phyloP scores from a whole-genome alignment of 2,888 invertebrate genomes.

The Strigamia maritima region DNA sequence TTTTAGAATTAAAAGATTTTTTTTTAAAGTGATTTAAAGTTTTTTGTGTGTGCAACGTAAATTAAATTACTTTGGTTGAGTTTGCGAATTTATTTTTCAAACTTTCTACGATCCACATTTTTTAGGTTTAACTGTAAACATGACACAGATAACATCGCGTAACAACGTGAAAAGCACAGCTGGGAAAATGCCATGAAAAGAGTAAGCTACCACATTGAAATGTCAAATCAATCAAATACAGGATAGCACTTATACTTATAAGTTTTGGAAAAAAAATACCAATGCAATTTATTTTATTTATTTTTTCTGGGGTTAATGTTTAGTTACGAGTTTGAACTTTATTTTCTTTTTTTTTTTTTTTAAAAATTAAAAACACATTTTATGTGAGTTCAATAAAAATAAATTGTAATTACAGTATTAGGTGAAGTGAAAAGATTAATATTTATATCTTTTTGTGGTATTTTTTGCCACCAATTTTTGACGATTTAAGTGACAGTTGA shows the following conservation, averaged over 20 bases:
- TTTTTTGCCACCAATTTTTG: neutral
- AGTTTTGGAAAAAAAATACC: neutral
- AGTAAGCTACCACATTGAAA: neutral
- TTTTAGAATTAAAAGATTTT: too few relatives aligned
- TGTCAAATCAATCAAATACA: slow-evolving; percentile 20
- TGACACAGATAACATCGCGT: slow-evolving; percentile 11
- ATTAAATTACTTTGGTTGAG: neutral
- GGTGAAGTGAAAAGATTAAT: neutral
- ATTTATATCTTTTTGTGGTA: neutral
- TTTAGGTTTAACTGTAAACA: neutral
- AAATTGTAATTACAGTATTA: neutral
- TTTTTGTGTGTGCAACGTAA: too few relatives aligned
- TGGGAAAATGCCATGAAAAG: slow-evolving; percentile 20
- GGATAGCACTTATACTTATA: neutral
- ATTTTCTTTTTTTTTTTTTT: too few relatives aligned
- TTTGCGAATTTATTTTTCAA: neutral
- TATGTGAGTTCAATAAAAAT: neutral
- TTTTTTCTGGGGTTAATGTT: neutral
- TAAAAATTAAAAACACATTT: too few relatives aligned
- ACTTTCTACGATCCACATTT: neutral
- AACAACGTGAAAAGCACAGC: slow-evolving; percentile 18
- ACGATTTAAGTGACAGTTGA: neutral
- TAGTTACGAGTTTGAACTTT: neutral
- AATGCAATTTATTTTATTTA: neutral
- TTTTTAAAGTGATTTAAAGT: too few relatives aligned